phyloP scores from a whole-genome alignment of 2,888 invertebrate genomes.

The Phortica magna region DNA sequence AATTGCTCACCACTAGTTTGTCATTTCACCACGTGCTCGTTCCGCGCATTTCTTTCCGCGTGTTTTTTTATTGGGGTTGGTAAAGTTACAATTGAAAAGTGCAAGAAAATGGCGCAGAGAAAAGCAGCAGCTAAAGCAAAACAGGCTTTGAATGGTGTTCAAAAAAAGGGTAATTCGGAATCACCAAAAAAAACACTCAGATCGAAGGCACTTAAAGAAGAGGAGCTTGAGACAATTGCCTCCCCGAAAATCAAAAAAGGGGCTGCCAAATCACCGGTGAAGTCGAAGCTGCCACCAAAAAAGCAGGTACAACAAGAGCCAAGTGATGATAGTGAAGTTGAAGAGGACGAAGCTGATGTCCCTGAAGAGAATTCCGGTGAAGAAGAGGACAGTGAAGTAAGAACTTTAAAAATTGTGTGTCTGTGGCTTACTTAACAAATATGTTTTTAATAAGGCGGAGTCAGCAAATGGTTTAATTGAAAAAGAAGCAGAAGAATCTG shows the following conservation, averaged over 20 bases:
- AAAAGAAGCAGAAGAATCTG: constrained; percentile 43
- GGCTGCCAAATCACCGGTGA: constrained; percentile 44
- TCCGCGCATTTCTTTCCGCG: constrained; percentile 40
- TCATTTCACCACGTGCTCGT: constrained; percentile 60
- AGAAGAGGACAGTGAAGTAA: constrained; percentile 46
- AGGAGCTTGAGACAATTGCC: constrained; percentile 37
- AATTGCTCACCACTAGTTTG: too few relatives aligned
- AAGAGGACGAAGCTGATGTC: constrained; percentile 43
- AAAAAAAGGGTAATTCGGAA: constrained; percentile 41
- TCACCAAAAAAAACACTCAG: constrained; percentile 48
- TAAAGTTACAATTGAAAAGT: constrained; percentile 18
- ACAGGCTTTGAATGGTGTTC: constrained; percentile 40
- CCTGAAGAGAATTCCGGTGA: constrained; percentile 33
- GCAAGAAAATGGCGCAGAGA: constrained; percentile 59
- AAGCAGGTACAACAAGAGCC: constrained; percentile 38
- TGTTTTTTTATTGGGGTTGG: constrained; percentile 36
- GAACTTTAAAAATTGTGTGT: neutral
- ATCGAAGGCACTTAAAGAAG: constrained; percentile 45
- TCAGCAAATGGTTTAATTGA: constrained; percentile 22
- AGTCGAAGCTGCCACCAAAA: constrained; percentile 38
- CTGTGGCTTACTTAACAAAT: neutral
- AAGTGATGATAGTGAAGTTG: constrained; percentile 57
- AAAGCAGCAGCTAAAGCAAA: constrained; percentile 47
- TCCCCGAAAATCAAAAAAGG: constrained; percentile 35
- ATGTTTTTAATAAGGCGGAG: neutral